Conservation (phyloP, 2,888 invertebrate species). For the Trileptium ribeirensis region DNA sequence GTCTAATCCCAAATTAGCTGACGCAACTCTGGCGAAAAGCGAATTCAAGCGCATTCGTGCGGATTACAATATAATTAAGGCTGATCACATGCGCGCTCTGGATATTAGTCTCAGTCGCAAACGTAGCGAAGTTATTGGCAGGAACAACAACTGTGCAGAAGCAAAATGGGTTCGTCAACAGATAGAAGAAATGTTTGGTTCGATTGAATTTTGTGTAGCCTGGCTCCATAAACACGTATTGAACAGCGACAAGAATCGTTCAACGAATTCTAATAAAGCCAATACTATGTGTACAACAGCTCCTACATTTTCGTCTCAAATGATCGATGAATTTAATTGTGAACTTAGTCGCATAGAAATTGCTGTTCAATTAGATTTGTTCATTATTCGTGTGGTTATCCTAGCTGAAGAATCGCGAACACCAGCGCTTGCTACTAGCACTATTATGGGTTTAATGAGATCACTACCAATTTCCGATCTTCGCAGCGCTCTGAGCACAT, state of each 20-base stretch:
- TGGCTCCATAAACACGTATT: too few species aligned
- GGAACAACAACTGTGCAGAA: too few species aligned
- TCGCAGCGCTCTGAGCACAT: not conserved
- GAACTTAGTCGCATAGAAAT: slow-evolving; percentile 25
- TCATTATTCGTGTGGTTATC: not conserved
- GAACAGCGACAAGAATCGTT: not conserved
- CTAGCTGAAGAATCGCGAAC: not conserved
- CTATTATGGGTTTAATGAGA: too few species aligned
- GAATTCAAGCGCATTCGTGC: too few species aligned
- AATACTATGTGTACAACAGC: too few species aligned
- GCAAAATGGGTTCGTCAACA: not conserved
- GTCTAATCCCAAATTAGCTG: too few species aligned
- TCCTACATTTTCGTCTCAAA: slow-evolving; percentile 9
- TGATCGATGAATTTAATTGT: slow-evolving; percentile 25
- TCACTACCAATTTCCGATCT: too few species aligned
- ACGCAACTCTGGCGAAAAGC: not conserved
- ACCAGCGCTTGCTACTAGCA: not conserved
- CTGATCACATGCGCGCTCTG: not conserved
- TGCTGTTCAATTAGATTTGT: not conserved
- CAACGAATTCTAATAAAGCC: too few species aligned
- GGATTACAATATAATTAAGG: not conserved
- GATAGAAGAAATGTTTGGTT: not conserved
- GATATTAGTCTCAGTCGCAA: too few species aligned
- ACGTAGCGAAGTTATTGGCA: too few species aligned
- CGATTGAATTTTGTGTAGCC: not conserved